phyloP scores from a whole-genome alignment of 2,113 vertebrate genomes.

The Petrocephalus microphthalmus region DNA sequence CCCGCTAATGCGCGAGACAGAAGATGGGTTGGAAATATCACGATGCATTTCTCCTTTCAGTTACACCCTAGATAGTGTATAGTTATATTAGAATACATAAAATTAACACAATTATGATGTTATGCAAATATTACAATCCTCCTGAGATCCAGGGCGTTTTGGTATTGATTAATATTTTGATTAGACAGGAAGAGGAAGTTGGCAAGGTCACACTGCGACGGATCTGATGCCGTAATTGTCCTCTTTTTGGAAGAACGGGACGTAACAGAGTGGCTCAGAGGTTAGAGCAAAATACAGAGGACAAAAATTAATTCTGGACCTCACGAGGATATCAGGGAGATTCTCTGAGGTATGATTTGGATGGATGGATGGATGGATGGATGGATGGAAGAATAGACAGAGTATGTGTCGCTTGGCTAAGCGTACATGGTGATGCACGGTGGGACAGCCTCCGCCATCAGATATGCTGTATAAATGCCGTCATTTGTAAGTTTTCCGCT shows the following conservation, averaged over 20 bases:
- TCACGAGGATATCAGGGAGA: not conserved
- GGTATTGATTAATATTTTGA: not conserved
- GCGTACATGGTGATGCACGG: not conserved
- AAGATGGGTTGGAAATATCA: not conserved
- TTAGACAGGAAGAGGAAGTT: not conserved
- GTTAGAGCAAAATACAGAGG: not conserved
- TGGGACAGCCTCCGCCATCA: not conserved
- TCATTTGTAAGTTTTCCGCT: not conserved
- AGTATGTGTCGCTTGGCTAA: not conserved
- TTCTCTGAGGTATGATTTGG: not conserved
- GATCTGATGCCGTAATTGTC: not conserved
- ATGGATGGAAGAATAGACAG: not conserved
- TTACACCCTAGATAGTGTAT: not conserved
- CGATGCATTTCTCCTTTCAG: not conserved
- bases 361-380: not conserved
- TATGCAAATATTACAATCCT: not conserved
- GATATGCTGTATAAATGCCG: not conserved
- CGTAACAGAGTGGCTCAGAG: not conserved
- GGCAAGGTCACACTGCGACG: not conserved
- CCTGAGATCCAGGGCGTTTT: not conserved
- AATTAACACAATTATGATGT: not conserved
- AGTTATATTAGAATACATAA: not conserved
- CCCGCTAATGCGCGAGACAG: not conserved
- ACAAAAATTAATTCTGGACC: not conserved
- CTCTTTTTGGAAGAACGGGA: not conserved